phyloP scores from a whole-genome alignment of 1,140 invertebrate genomes.

The Bombus affinis region DNA sequence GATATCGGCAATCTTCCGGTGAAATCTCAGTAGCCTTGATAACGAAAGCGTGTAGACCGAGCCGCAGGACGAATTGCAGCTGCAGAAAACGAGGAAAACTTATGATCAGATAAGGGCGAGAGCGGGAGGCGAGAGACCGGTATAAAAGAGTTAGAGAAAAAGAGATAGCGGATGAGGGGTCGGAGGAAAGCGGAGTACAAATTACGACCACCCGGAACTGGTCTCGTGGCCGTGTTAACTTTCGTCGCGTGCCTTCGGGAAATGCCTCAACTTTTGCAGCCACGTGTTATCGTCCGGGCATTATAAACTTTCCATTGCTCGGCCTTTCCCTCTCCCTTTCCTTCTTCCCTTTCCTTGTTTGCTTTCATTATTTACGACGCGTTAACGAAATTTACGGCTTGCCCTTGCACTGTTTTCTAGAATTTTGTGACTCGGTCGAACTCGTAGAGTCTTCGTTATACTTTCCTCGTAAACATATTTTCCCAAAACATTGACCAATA shows the following conservation, averaged over 20 bases:
- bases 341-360: conserved; percentile 36
- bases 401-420: background rate
- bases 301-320: conserved; percentile 67
- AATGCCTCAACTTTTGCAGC: conserved; percentile 68
- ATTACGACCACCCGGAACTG: conserved; percentile 68
- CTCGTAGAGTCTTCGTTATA: background rate
- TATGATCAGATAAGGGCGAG: conserved; percentile 66
- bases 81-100: conserved; percentile 69
- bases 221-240: conserved; percentile 69
- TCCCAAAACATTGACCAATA: background rate
- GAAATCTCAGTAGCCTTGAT: conserved; percentile 57
- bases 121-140: conserved; percentile 35
- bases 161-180: conserved; percentile 47
- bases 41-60: conserved; percentile 54
- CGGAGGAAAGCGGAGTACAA: conserved; percentile 50
- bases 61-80: conserved; percentile 64
- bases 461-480: background rate
- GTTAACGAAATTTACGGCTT: conserved; percentile 39
- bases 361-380: conserved; percentile 42
- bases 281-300: conserved; percentile 62
- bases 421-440: background rate
- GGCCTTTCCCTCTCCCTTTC: conserved; percentile 52
- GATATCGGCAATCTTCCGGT: conserved; percentile 52
- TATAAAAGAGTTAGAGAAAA: conserved; percentile 57
- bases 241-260: conserved; percentile 66